Conservation (phyloP, 2,113 vertebrate species). For the Eretmochelys imbricata region DNA sequence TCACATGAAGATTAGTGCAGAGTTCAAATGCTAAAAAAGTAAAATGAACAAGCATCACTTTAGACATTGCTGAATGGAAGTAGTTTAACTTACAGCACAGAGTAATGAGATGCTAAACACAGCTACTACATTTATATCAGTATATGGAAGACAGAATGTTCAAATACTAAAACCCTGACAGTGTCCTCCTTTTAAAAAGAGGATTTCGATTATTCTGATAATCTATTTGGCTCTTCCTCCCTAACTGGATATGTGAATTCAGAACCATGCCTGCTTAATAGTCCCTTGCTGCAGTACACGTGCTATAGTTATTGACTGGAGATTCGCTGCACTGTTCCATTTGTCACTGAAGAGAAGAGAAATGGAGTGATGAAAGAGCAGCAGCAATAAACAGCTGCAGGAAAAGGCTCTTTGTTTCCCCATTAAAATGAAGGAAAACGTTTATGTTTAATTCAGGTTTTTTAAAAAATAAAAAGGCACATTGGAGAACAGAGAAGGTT, state of each 20-base stretch:
- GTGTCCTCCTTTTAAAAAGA: neutral
- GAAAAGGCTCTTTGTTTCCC: neutral
- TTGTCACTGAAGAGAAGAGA: neutral
- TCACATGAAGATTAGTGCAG: neutral
- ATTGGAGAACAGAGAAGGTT: neutral
- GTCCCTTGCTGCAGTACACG: neutral
- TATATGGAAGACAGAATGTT: neutral
- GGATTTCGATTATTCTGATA: neutral
- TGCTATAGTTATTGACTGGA: fast-evolving
- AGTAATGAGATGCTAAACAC: constrained; percentile 13
- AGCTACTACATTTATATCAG: neutral
- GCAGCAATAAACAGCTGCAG: neutral
- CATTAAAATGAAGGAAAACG: neutral
- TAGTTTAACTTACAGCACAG: neutral
- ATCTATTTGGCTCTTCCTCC: neutral
- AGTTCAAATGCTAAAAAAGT: constrained; percentile 33
- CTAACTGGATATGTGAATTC: neutral
- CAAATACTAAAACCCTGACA: neutral
- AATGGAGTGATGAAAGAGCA: neutral
- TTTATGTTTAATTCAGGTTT: neutral
- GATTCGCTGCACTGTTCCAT: neutral
- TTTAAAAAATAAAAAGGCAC: neutral
- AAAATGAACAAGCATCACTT: constrained; percentile 9
- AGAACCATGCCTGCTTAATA: neutral
- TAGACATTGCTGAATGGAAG: neutral